Conservation (phyloP, 1,140 invertebrate genomes). For the Maconellicoccus hirsutus region DNA sequence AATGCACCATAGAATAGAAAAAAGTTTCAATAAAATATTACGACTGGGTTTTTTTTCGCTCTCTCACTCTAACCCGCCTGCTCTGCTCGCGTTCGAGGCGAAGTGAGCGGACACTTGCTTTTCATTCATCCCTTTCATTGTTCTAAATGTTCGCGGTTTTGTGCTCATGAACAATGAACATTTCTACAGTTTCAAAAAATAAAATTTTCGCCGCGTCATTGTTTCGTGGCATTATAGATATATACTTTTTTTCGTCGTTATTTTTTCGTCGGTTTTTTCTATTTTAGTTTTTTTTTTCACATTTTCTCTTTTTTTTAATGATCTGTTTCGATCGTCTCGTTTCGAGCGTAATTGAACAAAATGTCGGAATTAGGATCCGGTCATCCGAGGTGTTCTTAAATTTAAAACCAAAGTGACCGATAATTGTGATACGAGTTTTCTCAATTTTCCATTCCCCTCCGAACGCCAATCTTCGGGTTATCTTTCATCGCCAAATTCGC, state of each 20-base stretch:
- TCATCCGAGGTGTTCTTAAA: too few relatives aligned
- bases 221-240: not conserved
- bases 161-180: constrained; percentile 20
- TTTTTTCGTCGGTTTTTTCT: not conserved
- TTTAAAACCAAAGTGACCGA: too few relatives aligned
- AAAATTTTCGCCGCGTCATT: constrained; percentile 14
- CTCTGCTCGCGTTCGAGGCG: too few relatives aligned
- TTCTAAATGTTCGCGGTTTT: constrained; percentile 21
- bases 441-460: too few relatives aligned
- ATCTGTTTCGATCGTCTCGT: not conserved
- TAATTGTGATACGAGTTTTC: too few relatives aligned
- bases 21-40: not conserved
- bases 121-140: constrained; percentile 13
- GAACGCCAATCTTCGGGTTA: too few relatives aligned
- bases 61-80: too few relatives aligned
- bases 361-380: too few relatives aligned
- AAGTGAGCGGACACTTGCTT: constrained; percentile 16
- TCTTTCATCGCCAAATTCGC: too few relatives aligned
- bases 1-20: not conserved
- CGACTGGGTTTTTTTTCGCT: not conserved
- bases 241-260: not conserved
- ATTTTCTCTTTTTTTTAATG: not conserved
- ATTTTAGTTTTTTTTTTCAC: not conserved
- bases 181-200: constrained; percentile 16
- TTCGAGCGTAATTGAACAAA: too few relatives aligned